These are phyloP conservation scores for Eulacestoma nigropectus DNA, from an alignment of 2,113 vertebrate genomes.

Conservation along the genomic window DNA sequence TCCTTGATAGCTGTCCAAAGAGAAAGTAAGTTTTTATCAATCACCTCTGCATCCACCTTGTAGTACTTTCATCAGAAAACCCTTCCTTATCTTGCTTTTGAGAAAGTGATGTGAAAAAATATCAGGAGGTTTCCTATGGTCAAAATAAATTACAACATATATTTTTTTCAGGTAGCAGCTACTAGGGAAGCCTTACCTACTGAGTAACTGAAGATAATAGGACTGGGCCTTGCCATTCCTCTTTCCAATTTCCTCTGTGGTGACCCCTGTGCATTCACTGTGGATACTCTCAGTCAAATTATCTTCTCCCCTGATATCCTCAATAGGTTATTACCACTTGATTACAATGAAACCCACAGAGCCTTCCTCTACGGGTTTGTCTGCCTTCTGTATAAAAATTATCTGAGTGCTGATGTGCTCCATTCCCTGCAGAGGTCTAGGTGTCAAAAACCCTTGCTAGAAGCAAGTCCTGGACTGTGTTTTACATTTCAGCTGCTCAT, in stretches of 20 bases:
- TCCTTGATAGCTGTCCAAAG: neutral
- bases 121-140: neutral
- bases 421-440: rapidly evolving
- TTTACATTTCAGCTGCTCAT: neutral
- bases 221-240: neutral
- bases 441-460: neutral
- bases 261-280: neutral
- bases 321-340: neutral
- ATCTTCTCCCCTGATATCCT: neutral
- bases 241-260: neutral
- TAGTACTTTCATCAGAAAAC: neutral
- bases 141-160: neutral
- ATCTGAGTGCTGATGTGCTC: neutral
- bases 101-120: neutral
- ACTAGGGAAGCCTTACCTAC: neutral
- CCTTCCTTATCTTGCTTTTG: neutral
- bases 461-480: neutral
- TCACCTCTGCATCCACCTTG: neutral
- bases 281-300: neutral
- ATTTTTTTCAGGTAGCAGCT: neutral
- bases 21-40: neutral
- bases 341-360: neutral
- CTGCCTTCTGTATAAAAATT: neutral
- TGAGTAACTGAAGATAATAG: neutral
- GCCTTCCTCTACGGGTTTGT: neutral